Evolutionary conservation across 2,888 invertebrate species (phyloP).

Genomic region (Osedax fenrisi): DNA sequence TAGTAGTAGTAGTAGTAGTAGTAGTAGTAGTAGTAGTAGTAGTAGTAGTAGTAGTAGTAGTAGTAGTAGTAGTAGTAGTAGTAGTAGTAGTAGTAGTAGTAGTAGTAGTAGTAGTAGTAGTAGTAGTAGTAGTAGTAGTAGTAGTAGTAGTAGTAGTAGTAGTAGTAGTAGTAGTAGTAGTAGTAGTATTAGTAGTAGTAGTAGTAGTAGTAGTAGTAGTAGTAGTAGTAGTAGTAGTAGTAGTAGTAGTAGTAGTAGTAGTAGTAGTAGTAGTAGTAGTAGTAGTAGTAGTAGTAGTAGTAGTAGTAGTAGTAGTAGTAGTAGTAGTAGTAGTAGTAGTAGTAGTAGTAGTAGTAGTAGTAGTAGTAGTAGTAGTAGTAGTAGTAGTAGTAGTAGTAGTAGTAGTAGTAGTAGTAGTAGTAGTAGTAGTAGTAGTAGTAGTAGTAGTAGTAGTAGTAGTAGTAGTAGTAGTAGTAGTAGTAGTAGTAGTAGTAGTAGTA

Average conservation of each 20-base stretch:
- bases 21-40: conserved; percentile 18
- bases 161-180: no score
- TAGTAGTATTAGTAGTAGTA: no score
- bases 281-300: conserved; percentile 19
- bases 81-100: conserved; percentile 23
- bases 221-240: not conserved
- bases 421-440: no score
- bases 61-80: conserved; percentile 20
- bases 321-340: no score
- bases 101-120: conserved; percentile 24
- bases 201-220: not conserved
- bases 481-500: no score
- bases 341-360: no score
- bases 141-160: conserved; percentile 3
- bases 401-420: no score
- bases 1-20: conserved; percentile 25
- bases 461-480: no score
- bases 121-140: conserved; percentile 15
- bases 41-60: conserved; percentile 14
- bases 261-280: conserved; percentile 12
- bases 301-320: conserved; percentile 15
- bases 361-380: no score
- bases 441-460: no score
- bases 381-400: no score
- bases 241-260: not conserved